Evolutionary conservation across 1,140 invertebrate genomes (phyloP).

Genomic region (Drosophila repletoides): DNA sequence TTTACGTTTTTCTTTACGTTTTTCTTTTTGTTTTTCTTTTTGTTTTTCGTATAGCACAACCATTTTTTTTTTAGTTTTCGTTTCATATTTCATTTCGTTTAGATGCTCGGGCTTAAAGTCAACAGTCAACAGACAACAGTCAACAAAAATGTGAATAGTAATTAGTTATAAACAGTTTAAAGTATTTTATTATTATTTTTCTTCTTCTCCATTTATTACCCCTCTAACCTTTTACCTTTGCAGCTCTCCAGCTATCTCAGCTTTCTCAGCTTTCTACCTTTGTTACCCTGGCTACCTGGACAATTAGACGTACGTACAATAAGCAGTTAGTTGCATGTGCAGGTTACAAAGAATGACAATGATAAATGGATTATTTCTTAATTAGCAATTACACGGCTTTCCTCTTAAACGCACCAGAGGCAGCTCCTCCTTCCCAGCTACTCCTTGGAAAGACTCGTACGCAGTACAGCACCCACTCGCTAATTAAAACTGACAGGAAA

Average conservation of each 20-base stretch:
- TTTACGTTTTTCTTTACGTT: no score
- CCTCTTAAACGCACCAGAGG: no score
- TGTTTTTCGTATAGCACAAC: constrained; percentile 76
- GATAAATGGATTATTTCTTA: constrained; percentile 20
- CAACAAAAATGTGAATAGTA: constrained; percentile 60
- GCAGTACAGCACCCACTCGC: no score
- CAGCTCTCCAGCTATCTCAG: neutral
- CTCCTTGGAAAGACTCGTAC: no score
- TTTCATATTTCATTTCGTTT: constrained; percentile 31
- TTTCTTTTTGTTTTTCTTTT: no score
- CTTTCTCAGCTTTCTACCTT: constrained; percentile 48
- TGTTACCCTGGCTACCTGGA: constrained; percentile 59
- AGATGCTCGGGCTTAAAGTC: constrained; percentile 31
- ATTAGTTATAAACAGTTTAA: constrained; percentile 8
- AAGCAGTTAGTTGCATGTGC: constrained; percentile 9
- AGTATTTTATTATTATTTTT: constrained; percentile 2
- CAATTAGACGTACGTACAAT: neutral
- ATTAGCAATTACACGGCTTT: no score
- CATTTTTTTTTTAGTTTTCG: constrained; percentile 68
- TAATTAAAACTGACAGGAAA: no score
- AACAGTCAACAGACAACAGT: no score
- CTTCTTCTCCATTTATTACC: neutral
- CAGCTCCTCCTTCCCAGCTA: no score
- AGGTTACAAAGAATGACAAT: constrained; percentile 49
- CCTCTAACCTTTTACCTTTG: neutral